Base-by-base conservation (phyloP, 2,113 vertebrate species). In the Dicrurus megarhynchus region DNA sequence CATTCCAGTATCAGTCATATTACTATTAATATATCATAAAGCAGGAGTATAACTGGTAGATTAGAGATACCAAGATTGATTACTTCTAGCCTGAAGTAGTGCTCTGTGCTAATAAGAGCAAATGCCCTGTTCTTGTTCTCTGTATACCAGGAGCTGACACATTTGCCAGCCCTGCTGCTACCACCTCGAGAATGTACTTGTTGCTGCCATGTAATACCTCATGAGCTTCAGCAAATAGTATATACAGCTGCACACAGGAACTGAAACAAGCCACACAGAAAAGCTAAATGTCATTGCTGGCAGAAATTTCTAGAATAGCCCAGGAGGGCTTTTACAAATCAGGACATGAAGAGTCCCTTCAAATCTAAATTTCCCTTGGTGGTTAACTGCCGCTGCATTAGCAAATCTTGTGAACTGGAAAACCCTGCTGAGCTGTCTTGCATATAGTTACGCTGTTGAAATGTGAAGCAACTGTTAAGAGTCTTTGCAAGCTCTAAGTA, bases 291-390 rank as follows among this genome's bases (percentile, higher is more conserved):
- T 46, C 86, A 59, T 59, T 68, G 85, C 61, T 53, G 47, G 75
- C n/a, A 95, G 81, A 97, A 96, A 90, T 76, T 96, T 96, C 84
- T 87, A 67, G 71, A 95, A 47, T 46, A 92, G 63, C 80, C 42
- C 56, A 94, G 52, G 56, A 93, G 49, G 41, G 61, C 42, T 92
- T 95, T 88, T 91, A 91, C 60, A 96, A 96, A 97, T 93, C 83
- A 95, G 55, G 78, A 94, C 55, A 82, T 65, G 68, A 89, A 92
- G 63, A 95, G 41, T 90, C 75, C 67, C 94, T 96, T 94, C 90
- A 92, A 96, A 79, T 82, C 91, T 89, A 97, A 94, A 95, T 96
- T 95, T 95, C 94, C 89, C 94, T 82, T 65, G 90, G 76, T 18
- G 3, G 37, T 92, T 93, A 90, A 89, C 61, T 90, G 70, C 76